Evolutionary conservation across 1,140 invertebrate species (phyloP).

Genomic region (Zaprionus africanus): DNA sequence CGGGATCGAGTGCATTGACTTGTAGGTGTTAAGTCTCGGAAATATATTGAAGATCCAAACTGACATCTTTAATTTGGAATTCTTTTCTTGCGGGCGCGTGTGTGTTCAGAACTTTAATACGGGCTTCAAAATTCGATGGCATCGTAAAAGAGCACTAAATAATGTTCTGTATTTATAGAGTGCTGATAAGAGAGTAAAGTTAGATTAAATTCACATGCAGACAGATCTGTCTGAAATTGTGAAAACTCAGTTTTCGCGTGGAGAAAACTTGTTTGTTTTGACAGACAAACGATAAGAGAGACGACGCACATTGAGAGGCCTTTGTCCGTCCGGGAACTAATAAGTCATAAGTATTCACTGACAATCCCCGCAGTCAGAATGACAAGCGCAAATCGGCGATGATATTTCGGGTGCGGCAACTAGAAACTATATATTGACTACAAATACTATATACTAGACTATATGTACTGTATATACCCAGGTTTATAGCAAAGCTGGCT

Average conservation of each 20-base stretch:
- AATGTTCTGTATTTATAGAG: neutral
- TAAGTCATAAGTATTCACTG: conserved; percentile 3
- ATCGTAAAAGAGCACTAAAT: neutral
- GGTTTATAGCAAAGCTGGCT: neutral
- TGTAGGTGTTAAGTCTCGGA: neutral
- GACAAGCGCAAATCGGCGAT: neutral
- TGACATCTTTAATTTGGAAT: too few relatives aligned
- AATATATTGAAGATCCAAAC: too few relatives aligned
- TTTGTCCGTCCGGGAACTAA: neutral
- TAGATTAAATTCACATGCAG: neutral
- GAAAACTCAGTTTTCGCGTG: neutral
- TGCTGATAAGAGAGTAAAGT: neutral
- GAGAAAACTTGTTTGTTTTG: conserved; percentile 4
- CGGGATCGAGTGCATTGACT: neutral
- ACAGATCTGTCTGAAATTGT: neutral
- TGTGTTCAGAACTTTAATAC: neutral
- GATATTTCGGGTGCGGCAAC: neutral
- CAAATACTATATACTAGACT: too few relatives aligned
- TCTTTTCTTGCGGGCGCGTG: neutral
- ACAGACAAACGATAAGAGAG: conserved; percentile 7
- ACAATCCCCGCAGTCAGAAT: neutral
- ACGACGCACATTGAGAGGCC: neutral
- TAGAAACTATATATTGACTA: neutral
- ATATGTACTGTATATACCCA: neutral
- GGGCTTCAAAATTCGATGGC: neutral